Evolutionary conservation across 2,888 invertebrate species (phyloP), one percentile per base, ranked within the genome.

Genomic region (Cryptocheilus praepositus): DNA sequence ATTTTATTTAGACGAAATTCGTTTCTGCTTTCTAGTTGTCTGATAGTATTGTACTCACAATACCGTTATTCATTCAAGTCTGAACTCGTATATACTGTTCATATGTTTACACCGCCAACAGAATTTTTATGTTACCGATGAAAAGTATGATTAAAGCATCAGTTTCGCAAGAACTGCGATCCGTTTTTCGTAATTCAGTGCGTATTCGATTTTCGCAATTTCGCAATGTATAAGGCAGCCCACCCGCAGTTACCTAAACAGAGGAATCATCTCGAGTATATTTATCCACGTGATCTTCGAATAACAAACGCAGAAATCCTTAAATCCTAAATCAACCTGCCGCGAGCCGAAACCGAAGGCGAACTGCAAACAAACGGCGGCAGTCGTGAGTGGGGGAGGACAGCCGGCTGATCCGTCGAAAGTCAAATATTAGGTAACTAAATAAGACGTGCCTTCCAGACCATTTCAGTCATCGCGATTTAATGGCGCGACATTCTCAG

Each of bases 281-380:
- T 87, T 86, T 87, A 78, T 85, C 71, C 82, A 85, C 83, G 84
- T 83, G 84, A 86, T 85, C 85, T 82, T 85, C 73, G 77, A 84
- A 86, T 81, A 87, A 86, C 84, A 87, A 85, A 83, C 83, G 77
- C 67, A 77, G 77, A 85, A 87, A 86, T 87, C 87, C 84, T 83
- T 84, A 85, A 86, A 87, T 86, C 88, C 87, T 88, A 88, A 88
- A 87, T 83, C 86, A 88, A 87, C 88, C 80, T 81, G 82, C 76
- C 74, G 74, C 64, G 69, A 81, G 80, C 73, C 78, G 66, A 75
- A 71, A 77, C 76, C 72, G 79, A 77, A 73, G 73, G 77, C 79
- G 79, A 81, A 82, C 78, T 82, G 82, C 80, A 87, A 87, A 87
- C 85, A 85, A 83, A 79, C 81, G 76, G 63, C 63, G 71, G 75